Base-by-base conservation (phyloP, 2,888 invertebrate genomes). In the Teinopalpus imperialis region DNA sequence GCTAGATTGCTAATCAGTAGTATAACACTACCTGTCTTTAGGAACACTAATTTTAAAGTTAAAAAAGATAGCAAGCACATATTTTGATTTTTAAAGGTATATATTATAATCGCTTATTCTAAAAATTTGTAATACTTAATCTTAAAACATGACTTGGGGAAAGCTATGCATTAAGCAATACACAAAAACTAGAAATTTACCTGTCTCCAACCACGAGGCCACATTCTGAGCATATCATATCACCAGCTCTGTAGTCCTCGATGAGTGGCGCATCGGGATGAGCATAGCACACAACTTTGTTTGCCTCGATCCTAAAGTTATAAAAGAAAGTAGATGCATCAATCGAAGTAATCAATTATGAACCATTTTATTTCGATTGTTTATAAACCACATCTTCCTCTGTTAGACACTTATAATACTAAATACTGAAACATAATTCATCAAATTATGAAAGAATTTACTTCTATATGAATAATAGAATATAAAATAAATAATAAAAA, bases 121-220 rank as follows among this genome's bases (percentile, higher is more conserved):
- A n/a, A n/a, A n/a, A n/a, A n/a, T n/a, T n/a, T n/a, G n/a, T n/a
- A n/a, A n/a, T n/a, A n/a, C n/a, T n/a, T n/a, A n/a, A 9, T 2
- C 1, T 4, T 3, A 18, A 18, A 10, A 10, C 9, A 36, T 5
- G 14, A 24, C 8, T 9, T 16, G 12, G 1, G 10, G 9, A 9
- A 16, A 37, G n/a, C 8, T 23, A 26, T 9, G 16, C n/a, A n/a
- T n/a, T n/a, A n/a, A n/a, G n/a, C n/a, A n/a, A 36, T 5, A 7
- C n/a, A 2, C 6, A 9, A 7, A 24, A 31, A 24, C 14, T 39
- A 35, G 54, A 35, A 40, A 55, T 72, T 75, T 89, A 96, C 97
- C 97, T 93, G 88, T 99, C 99, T 7, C 99, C 99, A 13, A 99
- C 99, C 36, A 99, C 99, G 48, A 99, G 91, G n/a, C 99, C 99